Percentiles rank a stretch among this genome's conserved stretches.
These are phyloP conservation scores for Metopolophium dirhodum DNA, from an alignment of 1,140 invertebrate species.

Conservation along the genomic window DNA sequence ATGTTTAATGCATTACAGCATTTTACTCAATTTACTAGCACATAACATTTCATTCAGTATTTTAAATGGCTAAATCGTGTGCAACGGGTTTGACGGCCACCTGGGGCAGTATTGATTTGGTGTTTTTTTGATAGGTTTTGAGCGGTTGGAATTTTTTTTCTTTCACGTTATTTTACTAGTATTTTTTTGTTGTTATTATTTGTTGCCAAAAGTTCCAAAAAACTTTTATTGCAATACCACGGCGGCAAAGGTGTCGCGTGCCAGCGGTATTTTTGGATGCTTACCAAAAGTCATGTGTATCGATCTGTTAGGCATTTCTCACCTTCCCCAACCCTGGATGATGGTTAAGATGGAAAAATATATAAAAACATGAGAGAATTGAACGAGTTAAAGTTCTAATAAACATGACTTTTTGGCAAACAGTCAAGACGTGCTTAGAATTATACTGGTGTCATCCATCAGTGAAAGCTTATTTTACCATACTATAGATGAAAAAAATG, in stretches of 20 bases:
- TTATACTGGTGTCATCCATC: constrained; percentile 20
- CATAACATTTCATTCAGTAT: constrained; percentile 16
- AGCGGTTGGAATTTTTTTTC: constrained; percentile 24
- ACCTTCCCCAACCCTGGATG: neutral
- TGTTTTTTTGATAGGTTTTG: constrained; percentile 37
- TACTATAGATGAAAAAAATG: neutral
- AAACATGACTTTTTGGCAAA: constrained; percentile 54
- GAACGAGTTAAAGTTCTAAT: constrained; percentile 55
- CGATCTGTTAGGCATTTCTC: constrained; percentile 20
- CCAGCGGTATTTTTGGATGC: constrained; percentile 54
- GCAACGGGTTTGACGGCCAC: neutral
- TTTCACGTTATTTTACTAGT: constrained; percentile 21
- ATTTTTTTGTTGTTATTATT: constrained; percentile 48
- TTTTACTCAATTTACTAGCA: neutral
- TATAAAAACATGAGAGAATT: constrained; percentile 54
- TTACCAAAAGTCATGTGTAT: constrained; percentile 50
- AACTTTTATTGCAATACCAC: constrained; percentile 46
- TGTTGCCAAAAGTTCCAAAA: constrained; percentile 55
- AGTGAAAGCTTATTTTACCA: neutral
- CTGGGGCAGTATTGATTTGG: constrained; percentile 35
- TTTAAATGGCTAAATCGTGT: constrained; percentile 34
- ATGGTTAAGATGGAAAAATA: constrained; percentile 30
- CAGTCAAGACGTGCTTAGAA: constrained; percentile 53
- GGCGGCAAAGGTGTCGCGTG: constrained; percentile 55
- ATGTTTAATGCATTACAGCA: neutral